A percentile compares a stretch with the other conserved stretches of the same genome.
Conservation (phyloP, 64 coral and sea anemone genomes). For the Actinia equina region DNA sequence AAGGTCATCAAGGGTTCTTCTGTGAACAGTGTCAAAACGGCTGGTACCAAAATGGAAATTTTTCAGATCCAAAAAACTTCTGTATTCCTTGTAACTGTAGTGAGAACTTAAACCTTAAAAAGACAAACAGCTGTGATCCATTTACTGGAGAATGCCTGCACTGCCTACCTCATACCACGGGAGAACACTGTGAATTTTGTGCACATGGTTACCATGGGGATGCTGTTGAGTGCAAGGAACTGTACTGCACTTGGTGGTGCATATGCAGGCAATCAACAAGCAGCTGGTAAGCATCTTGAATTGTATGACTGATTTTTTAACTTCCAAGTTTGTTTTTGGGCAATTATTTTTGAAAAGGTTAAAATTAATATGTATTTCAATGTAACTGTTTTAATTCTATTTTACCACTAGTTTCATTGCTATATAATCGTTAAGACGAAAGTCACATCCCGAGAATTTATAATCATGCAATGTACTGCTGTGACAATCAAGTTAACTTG, state of each 20-base stretch:
- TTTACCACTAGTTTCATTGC: too few species aligned
- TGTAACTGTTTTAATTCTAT: too few species aligned
- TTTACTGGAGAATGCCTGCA: slow-evolving; percentile 14
- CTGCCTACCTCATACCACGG: neutral
- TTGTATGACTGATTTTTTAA: too few species aligned
- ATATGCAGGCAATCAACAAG: neutral
- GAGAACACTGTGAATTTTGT: slow-evolving; percentile 10
- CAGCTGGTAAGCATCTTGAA: neutral
- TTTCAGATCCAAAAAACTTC: neutral
- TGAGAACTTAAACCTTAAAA: neutral
- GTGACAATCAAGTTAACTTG: too few species aligned
- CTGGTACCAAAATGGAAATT: slow-evolving; percentile 3
- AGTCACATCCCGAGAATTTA: too few species aligned
- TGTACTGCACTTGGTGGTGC: neutral
- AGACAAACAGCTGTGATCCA: slow-evolving; percentile 10
- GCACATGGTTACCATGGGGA: slow-evolving; percentile 10
- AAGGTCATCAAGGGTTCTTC: neutral
- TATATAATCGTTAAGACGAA: too few species aligned
- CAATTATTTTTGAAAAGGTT: too few species aligned
- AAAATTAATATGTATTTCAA: too few species aligned
- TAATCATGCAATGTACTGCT: too few species aligned
- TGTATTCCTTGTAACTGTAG: slow-evolving; percentile 11
- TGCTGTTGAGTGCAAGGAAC: slow-evolving; percentile 5
- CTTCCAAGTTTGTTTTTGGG: too few species aligned
- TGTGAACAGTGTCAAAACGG: slow-evolving; percentile 8